A percentile compares a stretch with the other conserved stretches of the same genome.
phyloP scores from a whole-genome alignment of 2,888 invertebrate genomes.

The Hartigia nigra region DNA sequence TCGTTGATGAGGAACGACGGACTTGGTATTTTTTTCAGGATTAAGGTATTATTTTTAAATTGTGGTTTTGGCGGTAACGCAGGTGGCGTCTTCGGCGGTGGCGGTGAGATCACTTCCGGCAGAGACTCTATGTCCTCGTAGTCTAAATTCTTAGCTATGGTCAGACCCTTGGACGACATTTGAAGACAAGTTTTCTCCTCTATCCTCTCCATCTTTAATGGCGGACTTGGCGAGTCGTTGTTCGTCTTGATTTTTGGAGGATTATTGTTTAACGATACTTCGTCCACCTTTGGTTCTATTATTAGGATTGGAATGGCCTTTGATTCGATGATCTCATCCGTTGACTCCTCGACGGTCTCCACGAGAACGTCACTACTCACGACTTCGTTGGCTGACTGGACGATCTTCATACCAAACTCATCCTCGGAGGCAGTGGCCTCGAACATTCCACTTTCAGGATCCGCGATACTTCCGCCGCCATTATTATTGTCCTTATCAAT shows the following conservation, averaged over 20 bases:
- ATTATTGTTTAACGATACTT: neutral
- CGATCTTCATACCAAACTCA: conserved; percentile 56
- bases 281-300: conserved; percentile 31
- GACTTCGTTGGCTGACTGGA: neutral
- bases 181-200: conserved; percentile 61
- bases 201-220: conserved; percentile 52
- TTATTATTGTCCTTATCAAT: conserved; percentile 35
- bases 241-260: conserved; percentile 25
- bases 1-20: conserved; percentile 64
- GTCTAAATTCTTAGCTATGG: conserved; percentile 61
- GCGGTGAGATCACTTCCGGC: conserved; percentile 47
- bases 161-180: conserved; percentile 59
- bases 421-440: conserved; percentile 53
- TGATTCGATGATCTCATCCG: conserved; percentile 38
- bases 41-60: conserved; percentile 54
- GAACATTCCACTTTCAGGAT: conserved; percentile 38
- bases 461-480: conserved; percentile 16
- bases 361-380: neutral
- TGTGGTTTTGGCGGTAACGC: conserved; percentile 82
- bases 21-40: conserved; percentile 62
- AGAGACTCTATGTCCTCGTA: conserved; percentile 64
- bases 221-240: conserved; percentile 41
- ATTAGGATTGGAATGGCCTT: conserved; percentile 61
- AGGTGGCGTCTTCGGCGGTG: conserved; percentile 71
- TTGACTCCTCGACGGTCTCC: conserved; percentile 25